Base-by-base conservation (phyloP, 2,113 vertebrate genomes). In the Charina bottae region DNA sequence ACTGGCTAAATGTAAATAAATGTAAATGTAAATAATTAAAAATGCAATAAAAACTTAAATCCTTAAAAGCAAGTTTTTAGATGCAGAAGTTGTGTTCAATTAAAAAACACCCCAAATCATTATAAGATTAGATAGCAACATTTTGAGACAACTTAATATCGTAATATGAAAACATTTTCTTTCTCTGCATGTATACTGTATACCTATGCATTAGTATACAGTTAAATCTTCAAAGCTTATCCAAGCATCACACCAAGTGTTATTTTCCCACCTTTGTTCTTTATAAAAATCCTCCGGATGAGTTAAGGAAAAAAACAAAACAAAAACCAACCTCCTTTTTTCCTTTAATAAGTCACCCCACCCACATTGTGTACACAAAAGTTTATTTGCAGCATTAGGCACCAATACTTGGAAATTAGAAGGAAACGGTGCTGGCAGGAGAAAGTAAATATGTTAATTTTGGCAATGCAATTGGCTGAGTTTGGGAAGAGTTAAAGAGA, bases 281-380 rank as follows among this genome's bases (percentile, higher is more conserved):
- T 93, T 33, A 0, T 2, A 95, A 95, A 93, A 95, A 94, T 93
- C 42, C 59, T 92, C 93, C 1, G 46, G 93, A 96, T 93, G 55
- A 55, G 90, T 0, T 15, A 83, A 93, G 88, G 91, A 93, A 93
- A 72, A 72, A 72, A 17, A n/a, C 62, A 68, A 68, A 68, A 6
- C 12, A 33, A 72, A 94, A 95, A 83, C 64, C 90, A 92, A 90
- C 64, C 83, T 93, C 93, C 83, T 93, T 89, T 84, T 92, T 96
- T 96, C 93, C 95, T 93, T 94, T 96, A 95, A 92, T 96, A 94
- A 94, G 33, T 55, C 28, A 93, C 94, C 17, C 93, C 95, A 96
- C 94, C 93, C 96, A 93, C 12, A 46, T 55, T 92, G 85, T 93
- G 93, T 95, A 95, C 0, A 0, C 90, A 92, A 87, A 88, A 92